phyloP scores from a whole-genome alignment of 2,888 invertebrate species.

The Helobdella robusta region DNA sequence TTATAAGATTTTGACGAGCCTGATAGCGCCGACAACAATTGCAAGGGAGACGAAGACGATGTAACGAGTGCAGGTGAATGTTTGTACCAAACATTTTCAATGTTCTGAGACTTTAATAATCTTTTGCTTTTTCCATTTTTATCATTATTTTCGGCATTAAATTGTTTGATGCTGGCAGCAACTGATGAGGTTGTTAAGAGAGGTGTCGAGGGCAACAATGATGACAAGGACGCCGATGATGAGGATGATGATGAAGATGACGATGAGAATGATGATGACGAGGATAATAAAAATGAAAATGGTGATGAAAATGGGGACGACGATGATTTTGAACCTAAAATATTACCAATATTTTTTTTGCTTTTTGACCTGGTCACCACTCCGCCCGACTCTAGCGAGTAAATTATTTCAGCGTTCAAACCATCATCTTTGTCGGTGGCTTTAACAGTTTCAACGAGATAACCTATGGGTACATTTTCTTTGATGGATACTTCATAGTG shows the following conservation, averaged over 20 bases:
- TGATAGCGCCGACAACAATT: background rate
- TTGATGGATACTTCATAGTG: constrained; percentile 28
- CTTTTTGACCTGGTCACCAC: background rate
- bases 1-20: too few species aligned
- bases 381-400: constrained; percentile 13
- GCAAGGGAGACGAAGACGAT: background rate
- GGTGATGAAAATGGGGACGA: too few species aligned
- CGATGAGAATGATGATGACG: too few species aligned
- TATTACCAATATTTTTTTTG: background rate
- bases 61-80: too few species aligned
- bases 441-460: constrained; percentile 25
- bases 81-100: too few species aligned
- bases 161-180: background rate
- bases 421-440: constrained; percentile 32
- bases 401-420: constrained; percentile 29
- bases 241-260: too few species aligned
- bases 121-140: too few species aligned
- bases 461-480: constrained; percentile 27
- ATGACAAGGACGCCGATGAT: too few species aligned
- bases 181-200: background rate
- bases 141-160: constrained; percentile 1
- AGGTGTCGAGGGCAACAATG: too few species aligned
- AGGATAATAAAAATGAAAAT: too few species aligned
- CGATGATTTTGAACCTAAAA: background rate
- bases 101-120: background rate